Conservation (phyloP, 2,797 vertebrate genomes). For the Peromyscus melanophrys region DNA sequence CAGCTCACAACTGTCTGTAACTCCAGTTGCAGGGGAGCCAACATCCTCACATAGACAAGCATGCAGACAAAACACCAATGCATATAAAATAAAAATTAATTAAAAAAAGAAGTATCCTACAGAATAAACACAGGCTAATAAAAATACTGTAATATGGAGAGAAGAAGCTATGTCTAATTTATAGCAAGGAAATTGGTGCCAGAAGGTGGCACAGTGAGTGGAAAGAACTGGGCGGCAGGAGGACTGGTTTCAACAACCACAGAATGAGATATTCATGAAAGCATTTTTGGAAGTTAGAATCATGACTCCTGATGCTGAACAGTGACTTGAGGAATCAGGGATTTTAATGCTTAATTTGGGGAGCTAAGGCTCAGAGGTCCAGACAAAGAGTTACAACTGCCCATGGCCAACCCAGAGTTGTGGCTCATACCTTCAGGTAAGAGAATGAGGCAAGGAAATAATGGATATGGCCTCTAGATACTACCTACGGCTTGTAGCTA, state of each 20-base stretch:
- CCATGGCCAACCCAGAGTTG: neutral
- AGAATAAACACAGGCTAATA: neutral
- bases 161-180: neutral
- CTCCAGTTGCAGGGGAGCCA: neutral
- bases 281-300: neutral
- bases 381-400: neutral
- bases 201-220: neutral
- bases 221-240: neutral
- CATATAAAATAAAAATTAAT: neutral
- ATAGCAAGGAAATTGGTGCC: neutral
- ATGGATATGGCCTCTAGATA: neutral
- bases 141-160: neutral
- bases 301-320: neutral
- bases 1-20: neutral
- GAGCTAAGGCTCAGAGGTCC: neutral
- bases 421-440: neutral
- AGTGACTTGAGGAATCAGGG: neutral
- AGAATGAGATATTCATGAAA: neutral
- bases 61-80: neutral
- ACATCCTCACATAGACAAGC: neutral
- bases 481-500: neutral
- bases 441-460: neutral
- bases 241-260: neutral
- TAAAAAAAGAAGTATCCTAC: neutral
- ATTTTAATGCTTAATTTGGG: neutral